These are phyloP conservation scores for Megamerina dolium DNA, from an alignment of 2,888 invertebrate species.

Conservation along the genomic window DNA sequence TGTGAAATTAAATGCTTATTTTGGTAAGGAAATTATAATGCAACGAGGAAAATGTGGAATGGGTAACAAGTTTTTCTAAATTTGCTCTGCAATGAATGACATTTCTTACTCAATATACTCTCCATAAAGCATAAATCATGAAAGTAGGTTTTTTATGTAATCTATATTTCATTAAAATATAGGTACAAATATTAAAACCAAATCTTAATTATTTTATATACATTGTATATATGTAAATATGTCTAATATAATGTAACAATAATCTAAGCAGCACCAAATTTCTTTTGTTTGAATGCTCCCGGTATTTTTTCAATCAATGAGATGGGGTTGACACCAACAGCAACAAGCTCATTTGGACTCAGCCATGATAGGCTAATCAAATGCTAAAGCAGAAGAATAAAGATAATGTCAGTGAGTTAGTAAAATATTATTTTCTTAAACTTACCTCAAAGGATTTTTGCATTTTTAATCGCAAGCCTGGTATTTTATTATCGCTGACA, in stretches of 20 bases:
- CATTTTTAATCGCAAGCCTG: constrained; percentile 23
- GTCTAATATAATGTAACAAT: too few relatives aligned
- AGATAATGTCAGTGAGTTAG: constrained; percentile 2
- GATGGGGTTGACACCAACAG: constrained; percentile 68
- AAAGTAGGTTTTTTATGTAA: too few relatives aligned
- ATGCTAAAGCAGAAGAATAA: constrained; percentile 56
- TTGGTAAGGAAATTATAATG: too few relatives aligned
- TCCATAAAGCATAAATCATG: too few relatives aligned
- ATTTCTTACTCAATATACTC: too few relatives aligned
- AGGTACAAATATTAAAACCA: neutral
- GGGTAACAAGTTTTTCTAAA: too few relatives aligned
- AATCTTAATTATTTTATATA: too few relatives aligned
- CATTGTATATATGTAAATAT: too few relatives aligned
- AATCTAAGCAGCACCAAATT: constrained; percentile 53
- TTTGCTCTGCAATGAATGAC: too few relatives aligned
- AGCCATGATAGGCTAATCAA: constrained; percentile 67
- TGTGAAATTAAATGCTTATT: too few relatives aligned
- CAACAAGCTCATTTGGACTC: constrained; percentile 63
- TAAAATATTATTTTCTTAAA: constrained; percentile 1
- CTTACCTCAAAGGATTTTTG: constrained; percentile 32
- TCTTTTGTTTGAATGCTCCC: constrained; percentile 60
- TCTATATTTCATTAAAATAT: neutral
- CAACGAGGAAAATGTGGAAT: too few relatives aligned
- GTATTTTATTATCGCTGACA: constrained; percentile 14
- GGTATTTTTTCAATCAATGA: constrained; percentile 67